Base-by-base conservation (phyloP, 2,888 invertebrate species). In the Noctua janthina region DNA sequence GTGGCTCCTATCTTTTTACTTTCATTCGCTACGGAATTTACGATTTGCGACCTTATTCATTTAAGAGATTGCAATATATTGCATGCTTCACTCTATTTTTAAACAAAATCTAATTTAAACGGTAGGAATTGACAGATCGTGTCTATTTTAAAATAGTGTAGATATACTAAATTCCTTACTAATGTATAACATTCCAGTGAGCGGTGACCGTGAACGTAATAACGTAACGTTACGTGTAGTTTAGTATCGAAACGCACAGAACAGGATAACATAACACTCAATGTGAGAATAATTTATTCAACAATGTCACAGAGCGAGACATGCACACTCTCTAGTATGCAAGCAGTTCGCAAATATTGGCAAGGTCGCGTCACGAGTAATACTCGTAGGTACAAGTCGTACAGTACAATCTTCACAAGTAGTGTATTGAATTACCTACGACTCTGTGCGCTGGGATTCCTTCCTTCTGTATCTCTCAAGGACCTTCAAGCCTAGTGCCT, bases 41-140 rank as follows among this genome's bases (percentile, higher is more conserved):
- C 23, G n/a, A 49, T n/a, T 76, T 75, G 43, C 15, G n/a, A 35
- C 35, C 35, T 20, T 13, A 82, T 51, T 81, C n/a, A 51, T 76
- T 54, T 4, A 13, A 23, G 46, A 29, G 0, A 20, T 35, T 71
- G 23, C 23, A 54, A 64, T 46, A 54, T n/a, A 46, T 23, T 54
- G 20, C n/a, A 64, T 46, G 43, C 62, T 11, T 35, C 35, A 15
- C 23, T 56, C 17, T 56, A 13, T 46, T 76, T 76, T 46, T n/a
- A 46, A 59, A 46, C 15, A 29, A 23, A 43, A 10, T 20, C 7
- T 39, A 54, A 20, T 13, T 43, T 3, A 1, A 56, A 11, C 5
- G 11, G 17, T 11, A 23, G 11, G 20, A 64, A 23, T 43, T 5
- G 11, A 17, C n/a, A 17, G 3, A 20, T 13, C 2, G 29, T n/a